Evolutionary conservation across 2,113 vertebrate species (phyloP), one percentile per base, ranked within the genome.

Genomic region (Archocentrus centrarchus): DNA sequence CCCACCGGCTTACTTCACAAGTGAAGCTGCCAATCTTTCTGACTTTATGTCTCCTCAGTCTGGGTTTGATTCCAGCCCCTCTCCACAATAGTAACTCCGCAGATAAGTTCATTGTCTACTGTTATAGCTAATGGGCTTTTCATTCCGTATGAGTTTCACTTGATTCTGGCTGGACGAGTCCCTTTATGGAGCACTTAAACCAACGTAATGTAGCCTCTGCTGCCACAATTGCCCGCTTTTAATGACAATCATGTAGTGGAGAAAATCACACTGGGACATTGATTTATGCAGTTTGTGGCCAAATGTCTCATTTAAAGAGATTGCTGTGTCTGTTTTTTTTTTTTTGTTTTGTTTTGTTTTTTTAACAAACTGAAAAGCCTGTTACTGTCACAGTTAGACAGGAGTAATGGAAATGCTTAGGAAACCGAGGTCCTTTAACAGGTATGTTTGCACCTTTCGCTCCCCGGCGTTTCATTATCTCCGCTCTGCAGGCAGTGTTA

Each of bases 401-500:
- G n/a, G 60, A 61, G 60, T 75, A 79, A 84, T 79, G 37, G n/a
- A 14, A 75, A 77, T 8, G 35, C 76, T 79, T 86, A 86, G 78
- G 81, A 75, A 58, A 53, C 85, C 0, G 82, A 79, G 59, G 68
- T 68, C 50, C 86, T 89, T 80, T 81, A 86, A 88, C 82, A 90
- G 87, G 91, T 86, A 83, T 57, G 55, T 82, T 82, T 68, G 85
- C 82, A 89, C 85, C 86, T 89, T 86, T 66, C 15, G 68, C 79
- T 85, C 81, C 75, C 75, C 59, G 11, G 57, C 11, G 81, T 89
- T 91, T 84, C 81, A 92, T 92, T 93, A 93, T 92, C 92, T 89
- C 62, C 2, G 2, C 55, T 1, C 81, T 85, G 92, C 89, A 91
- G 88, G 89, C 84, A 1, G 77, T 22, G 81, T 87, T 47, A 86